Base-by-base conservation (phyloP, 1,140 invertebrate species). In the Lethrus apterus region DNA sequence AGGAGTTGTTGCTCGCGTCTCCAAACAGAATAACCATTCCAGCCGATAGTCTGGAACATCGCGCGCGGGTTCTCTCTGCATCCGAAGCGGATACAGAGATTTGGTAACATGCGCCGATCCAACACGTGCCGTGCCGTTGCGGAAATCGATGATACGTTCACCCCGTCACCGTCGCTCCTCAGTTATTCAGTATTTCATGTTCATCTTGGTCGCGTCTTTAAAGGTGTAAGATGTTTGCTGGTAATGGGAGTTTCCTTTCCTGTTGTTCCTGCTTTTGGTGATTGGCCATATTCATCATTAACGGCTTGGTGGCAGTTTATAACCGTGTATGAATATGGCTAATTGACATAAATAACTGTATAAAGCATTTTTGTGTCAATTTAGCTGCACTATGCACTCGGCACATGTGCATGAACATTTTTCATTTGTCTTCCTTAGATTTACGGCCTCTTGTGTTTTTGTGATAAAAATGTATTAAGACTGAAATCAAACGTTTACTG, bases 11-110 rank as follows among this genome's bases (percentile, higher is more conserved):
- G 47, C 55, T 71, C 9, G 50, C 68, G 11, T 69, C 72, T 19
- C 73, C 73, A 24, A 72, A 65, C 59, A 72, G 71, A 66, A 35
- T 32, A 15, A 34, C 38, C 11, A 34, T 48, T 10, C 75, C 75
- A 41, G 63, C 67, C 38, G 74, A 76, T 59, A 69, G 68, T 46
- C 63, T 64, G 30, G 68, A 72, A 59, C 70, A 73, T 55, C 65
- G 68, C 49, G 73, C 74, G 49, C 67, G 68, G 58, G 69, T 77
- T 46, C 62, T 77, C 63, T 41, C 69, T 76, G 47, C 74, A 72
- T 75, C 75, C 2, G 69, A 74, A 26, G 74, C 74, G 48, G 80
- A 81, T 47, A 84, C 82, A 19, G 84, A 86, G 69, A 85, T 86
- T 57, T 86, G 84, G 84, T 86, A 73, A 43, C 19, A 40, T 21